phyloP scores from a whole-genome alignment of 2,113 vertebrate genomes.

The Aleadryas rufinucha region DNA sequence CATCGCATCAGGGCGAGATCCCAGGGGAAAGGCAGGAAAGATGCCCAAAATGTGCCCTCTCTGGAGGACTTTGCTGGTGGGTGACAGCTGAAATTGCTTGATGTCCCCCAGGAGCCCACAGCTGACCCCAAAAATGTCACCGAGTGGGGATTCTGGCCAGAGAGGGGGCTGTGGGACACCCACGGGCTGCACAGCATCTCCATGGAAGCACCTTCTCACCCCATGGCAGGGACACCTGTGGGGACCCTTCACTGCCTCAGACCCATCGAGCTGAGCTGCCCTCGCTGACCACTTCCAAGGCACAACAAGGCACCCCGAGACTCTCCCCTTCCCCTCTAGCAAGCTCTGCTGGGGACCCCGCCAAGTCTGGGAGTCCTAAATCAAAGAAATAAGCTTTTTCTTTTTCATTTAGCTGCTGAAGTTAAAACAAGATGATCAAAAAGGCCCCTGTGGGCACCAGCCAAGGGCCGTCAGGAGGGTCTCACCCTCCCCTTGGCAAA shows the following conservation, averaged over 20 bases:
- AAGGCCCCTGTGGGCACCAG: background rate
- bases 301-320: background rate
- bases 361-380: background rate
- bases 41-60: background rate
- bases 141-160: fast-evolving
- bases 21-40: background rate
- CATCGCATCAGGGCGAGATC: fast-evolving
- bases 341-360: background rate
- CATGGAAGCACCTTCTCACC: background rate
- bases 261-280: background rate
- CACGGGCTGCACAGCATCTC: background rate
- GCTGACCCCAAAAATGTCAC: background rate
- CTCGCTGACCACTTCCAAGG: fast-evolving
- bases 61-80: background rate
- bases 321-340: background rate
- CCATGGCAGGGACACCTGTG: background rate
- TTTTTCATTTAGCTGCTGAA: background rate
- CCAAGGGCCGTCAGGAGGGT: fast-evolving
- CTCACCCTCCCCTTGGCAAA: background rate
- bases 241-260: background rate
- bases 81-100: background rate
- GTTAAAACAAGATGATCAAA: background rate
- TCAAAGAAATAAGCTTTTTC: background rate
- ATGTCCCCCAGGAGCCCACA: background rate
- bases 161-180: background rate